phyloP scores from a whole-genome alignment of 2,888 invertebrate species.

The Cordilura impudica region DNA sequence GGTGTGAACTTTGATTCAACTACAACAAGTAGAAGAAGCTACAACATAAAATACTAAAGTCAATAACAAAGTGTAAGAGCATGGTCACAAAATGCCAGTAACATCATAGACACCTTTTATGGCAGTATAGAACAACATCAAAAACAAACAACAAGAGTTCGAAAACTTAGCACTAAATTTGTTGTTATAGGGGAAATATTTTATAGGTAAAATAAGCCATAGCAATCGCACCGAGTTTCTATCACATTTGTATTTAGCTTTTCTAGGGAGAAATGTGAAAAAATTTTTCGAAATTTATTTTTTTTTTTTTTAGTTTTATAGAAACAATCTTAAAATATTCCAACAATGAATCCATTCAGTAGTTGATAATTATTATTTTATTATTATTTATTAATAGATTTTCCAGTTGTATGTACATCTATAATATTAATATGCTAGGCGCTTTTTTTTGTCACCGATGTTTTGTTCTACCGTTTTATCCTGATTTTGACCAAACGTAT shows the following conservation, averaged over 20 bases:
- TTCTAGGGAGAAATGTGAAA: no score
- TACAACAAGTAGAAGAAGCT: constrained; percentile 54
- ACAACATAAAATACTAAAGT: constrained; percentile 59
- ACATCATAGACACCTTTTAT: constrained; percentile 37
- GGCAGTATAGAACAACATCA: constrained; percentile 28
- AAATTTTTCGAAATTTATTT: no score
- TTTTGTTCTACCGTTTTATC: no score
- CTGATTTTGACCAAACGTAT: no score
- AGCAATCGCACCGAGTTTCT: background rate
- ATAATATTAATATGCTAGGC: no score
- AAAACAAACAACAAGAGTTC: background rate
- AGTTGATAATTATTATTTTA: no score
- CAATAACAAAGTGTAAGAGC: constrained; percentile 63
- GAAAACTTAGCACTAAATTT: background rate
- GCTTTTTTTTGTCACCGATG: no score
- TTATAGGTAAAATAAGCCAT: constrained; percentile 8
- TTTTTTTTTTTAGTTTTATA: constrained; percentile 4
- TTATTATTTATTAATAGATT: no score
- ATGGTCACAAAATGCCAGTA: constrained; percentile 41
- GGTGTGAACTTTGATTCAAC: constrained; percentile 59
- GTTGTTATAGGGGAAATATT: background rate
- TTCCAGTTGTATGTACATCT: no score
- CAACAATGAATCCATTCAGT: no score
- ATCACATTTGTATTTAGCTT: constrained; percentile 8
- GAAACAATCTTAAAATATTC: no score